These are phyloP conservation scores for Marasmarcha lunaedactyla DNA, from an alignment of 2,888 invertebrate genomes.

Conservation along the genomic window DNA sequence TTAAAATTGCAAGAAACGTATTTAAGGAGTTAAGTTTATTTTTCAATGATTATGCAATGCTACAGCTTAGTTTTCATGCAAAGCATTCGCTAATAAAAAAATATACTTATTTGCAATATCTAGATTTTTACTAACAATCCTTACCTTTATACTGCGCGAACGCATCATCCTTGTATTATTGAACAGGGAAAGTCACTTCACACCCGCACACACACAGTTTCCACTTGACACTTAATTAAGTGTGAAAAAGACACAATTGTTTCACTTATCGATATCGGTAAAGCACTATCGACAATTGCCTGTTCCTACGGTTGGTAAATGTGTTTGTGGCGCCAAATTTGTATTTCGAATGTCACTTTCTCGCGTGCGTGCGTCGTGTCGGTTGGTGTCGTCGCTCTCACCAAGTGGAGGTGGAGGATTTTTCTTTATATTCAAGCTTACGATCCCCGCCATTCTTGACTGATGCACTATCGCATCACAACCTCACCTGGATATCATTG, in stretches of 20 bases:
- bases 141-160: conserved; percentile 47
- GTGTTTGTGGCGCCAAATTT: conserved; percentile 31
- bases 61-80: too few species aligned
- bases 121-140: neutral
- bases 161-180: conserved; percentile 40
- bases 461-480: conserved; percentile 48
- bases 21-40: too few species aligned
- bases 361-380: conserved; percentile 35
- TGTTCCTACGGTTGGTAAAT: neutral
- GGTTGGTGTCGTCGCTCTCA: conserved; percentile 52
- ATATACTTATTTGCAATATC: too few species aligned
- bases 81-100: too few species aligned
- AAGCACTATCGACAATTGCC: conserved; percentile 15
- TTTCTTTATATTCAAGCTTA: conserved; percentile 58
- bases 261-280: conserved; percentile 15
- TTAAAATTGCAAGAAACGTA: too few species aligned
- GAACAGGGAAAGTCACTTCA: conserved; percentile 48
- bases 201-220: conserved; percentile 30
- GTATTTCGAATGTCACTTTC: conserved; percentile 29
- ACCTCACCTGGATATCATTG: conserved; percentile 30
- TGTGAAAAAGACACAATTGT: conserved; percentile 19
- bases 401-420: conserved; percentile 32
- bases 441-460: conserved; percentile 42
- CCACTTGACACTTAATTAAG: conserved; percentile 23
- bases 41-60: too few species aligned